A percentile compares a stretch with the other conserved stretches of the same genome.
Evolutionary conservation across 2,888 invertebrate species (phyloP).

Genomic region (Perdita meconis): DNA sequence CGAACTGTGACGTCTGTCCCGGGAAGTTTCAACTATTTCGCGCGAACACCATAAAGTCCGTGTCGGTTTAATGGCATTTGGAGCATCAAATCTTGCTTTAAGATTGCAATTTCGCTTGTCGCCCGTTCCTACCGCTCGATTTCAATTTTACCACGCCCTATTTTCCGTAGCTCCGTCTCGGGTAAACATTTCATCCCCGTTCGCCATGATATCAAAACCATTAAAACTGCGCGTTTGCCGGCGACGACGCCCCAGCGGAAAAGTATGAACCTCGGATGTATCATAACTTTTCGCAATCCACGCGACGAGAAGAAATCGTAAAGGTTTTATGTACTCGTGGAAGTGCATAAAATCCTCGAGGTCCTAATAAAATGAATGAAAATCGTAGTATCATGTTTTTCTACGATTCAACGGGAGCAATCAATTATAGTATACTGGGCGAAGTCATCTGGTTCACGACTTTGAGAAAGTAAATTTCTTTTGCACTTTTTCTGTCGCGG

Average conservation of each 20-base stretch:
- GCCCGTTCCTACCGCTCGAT: slow-evolving; percentile 18
- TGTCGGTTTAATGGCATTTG: slow-evolving; percentile 30
- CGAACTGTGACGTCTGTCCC: neutral
- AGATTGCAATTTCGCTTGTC: slow-evolving; percentile 40
- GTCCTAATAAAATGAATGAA: neutral
- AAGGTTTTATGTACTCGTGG: neutral
- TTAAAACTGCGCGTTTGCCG: slow-evolving; percentile 6
- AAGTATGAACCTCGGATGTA: neutral
- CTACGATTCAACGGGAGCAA: no score
- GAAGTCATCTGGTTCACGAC: no score
- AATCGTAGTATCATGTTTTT: neutral
- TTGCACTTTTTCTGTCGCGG: no score
- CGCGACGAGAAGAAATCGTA: neutral
- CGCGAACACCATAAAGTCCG: slow-evolving; percentile 28
- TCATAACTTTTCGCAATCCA: no score
- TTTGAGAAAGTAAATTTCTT: no score
- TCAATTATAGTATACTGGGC: no score
- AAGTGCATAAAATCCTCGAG: neutral
- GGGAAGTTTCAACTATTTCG: slow-evolving; percentile 3
- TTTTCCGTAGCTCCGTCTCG: slow-evolving; percentile 9
- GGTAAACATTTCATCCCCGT: slow-evolving; percentile 22
- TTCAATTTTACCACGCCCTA: slow-evolving; percentile 26
- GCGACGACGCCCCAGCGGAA: neutral
- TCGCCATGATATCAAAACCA: neutral
- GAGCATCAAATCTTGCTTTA: slow-evolving; percentile 26